Conservation (phyloP, 1,140 invertebrate species). For the Plectrocnemia conspersa region DNA sequence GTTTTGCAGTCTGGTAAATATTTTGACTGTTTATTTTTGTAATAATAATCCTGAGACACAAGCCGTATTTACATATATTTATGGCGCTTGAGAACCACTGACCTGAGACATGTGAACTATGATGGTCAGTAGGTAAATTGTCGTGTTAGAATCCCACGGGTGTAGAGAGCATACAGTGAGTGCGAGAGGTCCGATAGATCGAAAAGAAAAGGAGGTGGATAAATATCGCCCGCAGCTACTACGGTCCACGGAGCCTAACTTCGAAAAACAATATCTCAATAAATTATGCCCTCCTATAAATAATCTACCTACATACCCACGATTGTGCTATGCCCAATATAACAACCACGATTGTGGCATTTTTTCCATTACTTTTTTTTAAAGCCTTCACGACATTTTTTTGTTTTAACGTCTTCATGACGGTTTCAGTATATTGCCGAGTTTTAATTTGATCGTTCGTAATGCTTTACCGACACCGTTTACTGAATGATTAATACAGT, state of each 20-base stretch:
- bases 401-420: too few species aligned
- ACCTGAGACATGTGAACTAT: slow-evolving; percentile 7
- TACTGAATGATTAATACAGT: too few species aligned
- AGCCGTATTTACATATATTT: too few species aligned
- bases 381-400: too few species aligned
- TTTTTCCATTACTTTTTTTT: too few species aligned
- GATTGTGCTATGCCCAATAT: slow-evolving; percentile 28
- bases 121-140: slow-evolving; percentile 1
- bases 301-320: slow-evolving; percentile 28
- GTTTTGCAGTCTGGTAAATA: too few species aligned
- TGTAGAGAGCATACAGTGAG: neutral
- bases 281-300: slow-evolving; percentile 35
- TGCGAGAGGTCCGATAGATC: neutral
- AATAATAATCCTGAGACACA: too few species aligned
- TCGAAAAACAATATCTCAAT: slow-evolving; percentile 36
- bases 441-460: too few species aligned
- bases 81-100: too few species aligned
- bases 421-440: too few species aligned
- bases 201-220: slow-evolving; percentile 3
- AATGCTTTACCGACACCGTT: too few species aligned
- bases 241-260: slow-evolving; percentile 27
- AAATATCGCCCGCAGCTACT: slow-evolving; percentile 28
- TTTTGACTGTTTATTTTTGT: too few species aligned
- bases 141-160: slow-evolving; percentile 13
- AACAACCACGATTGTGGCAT: slow-evolving; percentile 25